Conservation (phyloP, 2,113 vertebrate species). For the Kryptolebias marmoratus region DNA sequence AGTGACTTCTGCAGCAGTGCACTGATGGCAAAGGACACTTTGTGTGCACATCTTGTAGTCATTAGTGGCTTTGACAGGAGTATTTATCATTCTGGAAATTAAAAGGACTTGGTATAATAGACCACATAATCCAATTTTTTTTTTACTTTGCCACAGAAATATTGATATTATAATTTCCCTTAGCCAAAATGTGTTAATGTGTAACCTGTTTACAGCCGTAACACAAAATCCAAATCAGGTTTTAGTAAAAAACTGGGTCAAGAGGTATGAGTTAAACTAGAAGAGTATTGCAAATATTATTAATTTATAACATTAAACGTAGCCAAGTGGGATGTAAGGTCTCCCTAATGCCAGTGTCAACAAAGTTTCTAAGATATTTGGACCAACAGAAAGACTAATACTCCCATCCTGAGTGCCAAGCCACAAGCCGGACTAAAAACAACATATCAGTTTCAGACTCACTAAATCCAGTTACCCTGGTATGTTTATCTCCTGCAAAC, state of each 20-base stretch:
- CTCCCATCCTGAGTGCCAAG: slow-evolving; percentile 16
- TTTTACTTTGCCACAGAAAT: too few relatives aligned
- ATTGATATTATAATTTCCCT: not conserved
- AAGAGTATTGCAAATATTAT: not conserved
- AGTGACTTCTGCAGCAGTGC: too few relatives aligned
- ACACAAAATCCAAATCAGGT: not conserved
- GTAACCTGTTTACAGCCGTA: not conserved
- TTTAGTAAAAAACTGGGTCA: not conserved
- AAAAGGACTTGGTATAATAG: too few relatives aligned
- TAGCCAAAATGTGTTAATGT: not conserved
- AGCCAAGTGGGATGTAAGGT: not conserved
- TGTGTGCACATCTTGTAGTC: too few relatives aligned
- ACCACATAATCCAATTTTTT: too few relatives aligned
- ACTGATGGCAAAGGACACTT: too few relatives aligned
- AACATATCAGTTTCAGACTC: slow-evolving; percentile 31
- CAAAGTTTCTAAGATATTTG: slow-evolving; percentile 12
- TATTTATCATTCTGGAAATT: too few relatives aligned
- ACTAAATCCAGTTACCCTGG: slow-evolving; percentile 26
- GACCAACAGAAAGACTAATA: slow-evolving; percentile 6
- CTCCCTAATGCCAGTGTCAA: not conserved
- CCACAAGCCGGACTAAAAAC: slow-evolving; percentile 28
- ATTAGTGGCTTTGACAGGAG: too few relatives aligned
- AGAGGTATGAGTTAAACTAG: not conserved
- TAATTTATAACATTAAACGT: not conserved
- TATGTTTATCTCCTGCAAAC: slow-evolving; percentile 66